phyloP scores from a whole-genome alignment of 1,140 invertebrate species.

The Hydropsyche tenuis region DNA sequence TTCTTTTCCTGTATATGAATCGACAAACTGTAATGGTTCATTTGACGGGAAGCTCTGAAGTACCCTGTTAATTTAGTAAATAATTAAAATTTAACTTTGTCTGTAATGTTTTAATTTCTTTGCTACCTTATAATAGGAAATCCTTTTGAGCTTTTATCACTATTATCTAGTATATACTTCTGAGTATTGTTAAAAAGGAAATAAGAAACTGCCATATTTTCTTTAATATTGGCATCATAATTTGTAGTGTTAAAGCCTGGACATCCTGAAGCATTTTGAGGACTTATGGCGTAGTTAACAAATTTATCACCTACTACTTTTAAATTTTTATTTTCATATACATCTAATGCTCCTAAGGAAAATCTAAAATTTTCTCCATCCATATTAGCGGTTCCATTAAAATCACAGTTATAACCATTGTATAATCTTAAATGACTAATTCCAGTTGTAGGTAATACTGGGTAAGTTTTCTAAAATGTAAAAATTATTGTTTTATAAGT shows the following conservation, averaged over 20 bases:
- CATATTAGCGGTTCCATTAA: constrained; percentile 21
- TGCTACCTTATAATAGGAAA: constrained; percentile 57
- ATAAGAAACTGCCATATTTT: constrained; percentile 47
- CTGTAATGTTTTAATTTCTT: constrained; percentile 50
- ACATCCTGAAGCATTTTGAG: background rate
- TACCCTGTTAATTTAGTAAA: constrained; percentile 63
- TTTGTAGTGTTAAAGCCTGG: background rate
- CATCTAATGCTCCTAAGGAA: constrained; percentile 42
- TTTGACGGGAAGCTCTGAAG: constrained; percentile 23
- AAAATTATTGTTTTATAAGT: no score
- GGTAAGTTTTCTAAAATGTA: constrained; percentile 66
- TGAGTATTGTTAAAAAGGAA: constrained; percentile 40
- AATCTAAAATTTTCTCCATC: constrained; percentile 22
- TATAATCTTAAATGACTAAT: constrained; percentile 70
- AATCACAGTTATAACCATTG: constrained; percentile 53
- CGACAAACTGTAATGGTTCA: constrained; percentile 26
- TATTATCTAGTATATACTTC: constrained; percentile 50
- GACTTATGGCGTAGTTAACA: background rate
- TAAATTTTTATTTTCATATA: constrained; percentile 53
- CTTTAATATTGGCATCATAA: constrained; percentile 38
- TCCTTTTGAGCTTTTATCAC: constrained; percentile 57
- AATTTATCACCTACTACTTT: background rate
- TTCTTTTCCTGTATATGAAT: constrained; percentile 3
- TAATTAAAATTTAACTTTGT: constrained; percentile 59
- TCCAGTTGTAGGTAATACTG: constrained; percentile 63